phyloP scores from a whole-genome alignment of 2,797 vertebrate genomes.

The Lerista edwardsae region DNA sequence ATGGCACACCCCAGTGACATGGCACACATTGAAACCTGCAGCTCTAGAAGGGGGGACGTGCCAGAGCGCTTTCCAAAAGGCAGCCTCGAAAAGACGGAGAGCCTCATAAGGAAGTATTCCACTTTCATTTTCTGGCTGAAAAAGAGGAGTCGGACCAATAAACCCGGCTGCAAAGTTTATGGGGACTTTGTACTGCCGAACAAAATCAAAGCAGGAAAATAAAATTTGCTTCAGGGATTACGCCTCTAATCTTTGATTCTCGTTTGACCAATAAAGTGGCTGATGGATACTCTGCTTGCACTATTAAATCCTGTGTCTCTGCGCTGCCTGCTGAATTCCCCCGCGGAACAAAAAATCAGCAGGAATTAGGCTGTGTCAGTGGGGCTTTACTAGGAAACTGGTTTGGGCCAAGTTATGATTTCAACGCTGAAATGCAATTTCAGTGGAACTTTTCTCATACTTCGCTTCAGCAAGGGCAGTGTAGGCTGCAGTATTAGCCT shows the following conservation, averaged over 20 bases:
- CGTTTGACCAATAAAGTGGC: constrained; percentile 48
- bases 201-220: constrained; percentile 63
- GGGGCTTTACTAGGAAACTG: not conserved
- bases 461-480: not conserved
- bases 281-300: constrained; percentile 43
- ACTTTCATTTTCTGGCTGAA: constrained; percentile 50
- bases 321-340: constrained; percentile 3
- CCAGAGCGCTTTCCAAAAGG: constrained; percentile 27
- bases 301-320: constrained; percentile 39
- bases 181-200: constrained; percentile 47
- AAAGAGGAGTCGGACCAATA: constrained; percentile 52
- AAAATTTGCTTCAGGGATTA: constrained; percentile 67
- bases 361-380: constrained; percentile 22
- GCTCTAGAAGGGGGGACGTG: not conserved
- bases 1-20: too few species aligned
- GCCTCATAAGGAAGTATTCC: constrained; percentile 23
- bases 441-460: not conserved
- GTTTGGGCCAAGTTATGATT: constrained; percentile 12
- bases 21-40: too few species aligned
- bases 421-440: not conserved
- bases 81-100: not conserved
- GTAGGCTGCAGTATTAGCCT: too few species aligned
- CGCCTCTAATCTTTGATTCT: constrained; percentile 56
- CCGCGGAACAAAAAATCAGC: constrained; percentile 8
- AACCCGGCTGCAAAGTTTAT: constrained; percentile 43